Base-by-base conservation (phyloP, 2,113 vertebrate genomes). In the Apodemus speciosus region DNA sequence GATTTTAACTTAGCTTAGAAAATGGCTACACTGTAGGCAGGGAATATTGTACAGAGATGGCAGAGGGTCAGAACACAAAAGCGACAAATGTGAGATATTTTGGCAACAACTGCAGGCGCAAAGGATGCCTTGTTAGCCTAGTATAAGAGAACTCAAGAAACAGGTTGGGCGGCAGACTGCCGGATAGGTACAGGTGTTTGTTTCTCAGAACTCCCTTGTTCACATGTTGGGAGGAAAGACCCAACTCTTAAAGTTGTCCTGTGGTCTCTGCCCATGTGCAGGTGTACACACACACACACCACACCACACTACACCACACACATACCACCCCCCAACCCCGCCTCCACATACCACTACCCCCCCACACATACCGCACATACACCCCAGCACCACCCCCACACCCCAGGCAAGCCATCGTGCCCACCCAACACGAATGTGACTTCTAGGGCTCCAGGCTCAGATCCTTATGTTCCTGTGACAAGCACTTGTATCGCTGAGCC, bases 1-100 rank as follows among this genome's bases (percentile, higher is more conserved):
- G 60, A 89, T 85, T 88, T 71, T 85, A 88, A 38, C 51, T 85
- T 86, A 91, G 32, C n/a, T 83, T 89, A 32, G 73, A 95, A 69
- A 91, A 73, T 84, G 32, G 8, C 25, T 94, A 40, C 83, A 86
- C 72, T 40, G 43, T 85, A 81, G 40, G 43, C 72, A 21, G 73
- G 93, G 73, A 64, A 53, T 51, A 71, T 35, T 90, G 0, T 40
- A 4, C n/a, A 30, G 27, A 73, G 38, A 94, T 7, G 43, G 27
- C 27, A 91, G 40, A 81, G 21, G 4, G 9, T 92, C 56, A 94
- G n/a, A 87, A 64, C 83, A 43, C 30, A n/a, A 1, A 69, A 38
- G 77, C 73, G 38, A 68, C 85, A 51, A 77, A 9, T 38, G 53
- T 85, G 32, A 90, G 71, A 6, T 46, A 43, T 53, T 83, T 89